Conservation (phyloP, 2,888 invertebrate genomes). For the Horisme vitalbata region DNA sequence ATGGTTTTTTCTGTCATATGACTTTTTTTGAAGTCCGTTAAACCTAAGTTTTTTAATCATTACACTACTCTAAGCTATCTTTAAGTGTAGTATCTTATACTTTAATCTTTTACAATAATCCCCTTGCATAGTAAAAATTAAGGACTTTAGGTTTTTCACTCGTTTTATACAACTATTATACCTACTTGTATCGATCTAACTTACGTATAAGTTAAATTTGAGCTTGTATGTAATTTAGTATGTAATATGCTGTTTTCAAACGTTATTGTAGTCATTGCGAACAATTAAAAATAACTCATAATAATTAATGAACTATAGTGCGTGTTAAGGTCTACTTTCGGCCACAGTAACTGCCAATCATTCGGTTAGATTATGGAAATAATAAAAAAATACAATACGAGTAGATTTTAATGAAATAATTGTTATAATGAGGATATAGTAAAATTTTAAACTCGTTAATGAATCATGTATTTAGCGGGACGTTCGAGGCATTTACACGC, state of each 20-base stretch:
- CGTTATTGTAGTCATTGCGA: slow-evolving; percentile 48
- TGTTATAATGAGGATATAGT: slow-evolving; percentile 77
- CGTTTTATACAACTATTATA: slow-evolving; percentile 82
- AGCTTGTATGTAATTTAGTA: slow-evolving; percentile 73
- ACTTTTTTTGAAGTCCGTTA: slow-evolving; percentile 21
- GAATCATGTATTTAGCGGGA: slow-evolving; percentile 59
- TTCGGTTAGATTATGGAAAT: slow-evolving; percentile 57
- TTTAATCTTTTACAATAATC: slow-evolving; percentile 73
- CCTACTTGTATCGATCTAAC: slow-evolving; percentile 72
- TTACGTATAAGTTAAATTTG: slow-evolving; percentile 76
- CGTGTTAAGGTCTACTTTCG: slow-evolving; percentile 45
- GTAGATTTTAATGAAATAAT: slow-evolving; percentile 69
- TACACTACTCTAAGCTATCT: slow-evolving; percentile 77
- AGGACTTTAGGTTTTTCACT: slow-evolving; percentile 81
- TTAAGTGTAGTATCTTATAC: slow-evolving; percentile 74
- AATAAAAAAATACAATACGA: slow-evolving; percentile 55
- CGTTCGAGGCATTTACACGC: slow-evolving; percentile 45
- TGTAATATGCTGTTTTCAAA: slow-evolving; percentile 52
- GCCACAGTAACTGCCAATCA: slow-evolving; percentile 70
- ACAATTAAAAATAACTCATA: slow-evolving; percentile 45
- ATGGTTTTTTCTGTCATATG: slow-evolving; percentile 7
- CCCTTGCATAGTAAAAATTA: slow-evolving; percentile 73
- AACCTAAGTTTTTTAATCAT: slow-evolving; percentile 36
- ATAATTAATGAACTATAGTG: slow-evolving; percentile 30
- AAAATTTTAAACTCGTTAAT: slow-evolving; percentile 78